Conservation (phyloP, 2,797 vertebrate species). For the Macroramphosus scolopax region DNA sequence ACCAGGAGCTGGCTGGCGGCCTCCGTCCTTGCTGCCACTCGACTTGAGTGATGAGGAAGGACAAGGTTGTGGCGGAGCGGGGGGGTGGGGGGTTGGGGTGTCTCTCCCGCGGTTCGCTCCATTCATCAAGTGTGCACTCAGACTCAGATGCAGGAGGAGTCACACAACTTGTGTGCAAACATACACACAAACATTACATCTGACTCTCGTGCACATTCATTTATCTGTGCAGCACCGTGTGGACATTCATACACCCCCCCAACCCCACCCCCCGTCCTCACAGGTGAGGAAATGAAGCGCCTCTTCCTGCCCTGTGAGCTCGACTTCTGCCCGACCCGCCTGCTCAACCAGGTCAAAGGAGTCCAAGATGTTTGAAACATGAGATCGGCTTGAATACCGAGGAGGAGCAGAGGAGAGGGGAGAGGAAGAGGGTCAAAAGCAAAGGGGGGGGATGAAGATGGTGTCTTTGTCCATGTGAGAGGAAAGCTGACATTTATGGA, state of each 20-base stretch:
- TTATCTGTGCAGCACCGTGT: too few species aligned
- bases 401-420: neutral
- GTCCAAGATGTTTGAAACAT: conserved; percentile 38
- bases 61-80: conserved; percentile 71
- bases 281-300: neutral
- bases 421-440: neutral
- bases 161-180: conserved; percentile 16
- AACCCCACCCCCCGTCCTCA: neutral
- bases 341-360: conserved; percentile 15
- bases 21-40: conserved; percentile 39
- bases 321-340: conserved; percentile 12
- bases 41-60: conserved; percentile 72
- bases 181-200: conserved; percentile 20
- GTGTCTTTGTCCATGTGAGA: conserved; percentile 8
- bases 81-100: conserved; percentile 45
- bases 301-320: conserved; percentile 11
- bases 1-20: conserved; percentile 39
- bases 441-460: neutral
- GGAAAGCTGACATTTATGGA: conserved; percentile 1
- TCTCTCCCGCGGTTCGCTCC: conserved; percentile 52
- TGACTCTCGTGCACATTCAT: neutral
- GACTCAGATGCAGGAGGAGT: conserved; percentile 5
- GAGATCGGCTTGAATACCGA: conserved; percentile 24
- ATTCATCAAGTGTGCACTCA: conserved; percentile 59
- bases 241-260: too few species aligned